Conservation (phyloP, 1,140 invertebrate genomes). For the Teleopsis dalmanni region DNA sequence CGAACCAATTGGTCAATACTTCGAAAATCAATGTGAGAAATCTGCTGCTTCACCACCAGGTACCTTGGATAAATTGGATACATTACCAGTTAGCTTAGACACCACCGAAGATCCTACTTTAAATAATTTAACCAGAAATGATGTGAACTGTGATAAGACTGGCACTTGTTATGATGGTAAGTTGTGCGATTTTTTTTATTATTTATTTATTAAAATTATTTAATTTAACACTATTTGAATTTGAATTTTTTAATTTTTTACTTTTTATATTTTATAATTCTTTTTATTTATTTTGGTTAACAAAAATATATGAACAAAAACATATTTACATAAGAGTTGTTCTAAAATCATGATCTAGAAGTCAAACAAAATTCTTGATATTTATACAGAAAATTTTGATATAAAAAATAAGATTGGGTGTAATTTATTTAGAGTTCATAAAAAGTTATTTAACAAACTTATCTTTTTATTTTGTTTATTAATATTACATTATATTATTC, state of each 20-base stretch:
- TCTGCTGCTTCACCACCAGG: constrained; percentile 46
- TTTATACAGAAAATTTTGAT: no score
- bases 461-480: no score
- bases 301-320: no score
- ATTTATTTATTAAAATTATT: not conserved
- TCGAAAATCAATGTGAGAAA: constrained; percentile 80
- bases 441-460: no score
- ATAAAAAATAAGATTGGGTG: no score
- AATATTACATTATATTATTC: no score
- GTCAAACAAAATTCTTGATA: no score
- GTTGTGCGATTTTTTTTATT: constrained; percentile 8
- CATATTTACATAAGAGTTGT: no score
- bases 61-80: constrained; percentile 44
- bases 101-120: constrained; percentile 61
- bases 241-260: not conserved
- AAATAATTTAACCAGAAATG: constrained; percentile 64
- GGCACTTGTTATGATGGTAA: constrained; percentile 90
- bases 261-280: no score
- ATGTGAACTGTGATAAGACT: constrained; percentile 86
- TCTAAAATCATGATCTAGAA: no score
- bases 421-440: no score
- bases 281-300: no score
- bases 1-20: constrained; percentile 79
- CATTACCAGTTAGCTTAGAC: constrained; percentile 62
- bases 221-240: not conserved